phyloP scores from a whole-genome alignment of 2,888 invertebrate genomes.

The Argyresthia albistria region DNA sequence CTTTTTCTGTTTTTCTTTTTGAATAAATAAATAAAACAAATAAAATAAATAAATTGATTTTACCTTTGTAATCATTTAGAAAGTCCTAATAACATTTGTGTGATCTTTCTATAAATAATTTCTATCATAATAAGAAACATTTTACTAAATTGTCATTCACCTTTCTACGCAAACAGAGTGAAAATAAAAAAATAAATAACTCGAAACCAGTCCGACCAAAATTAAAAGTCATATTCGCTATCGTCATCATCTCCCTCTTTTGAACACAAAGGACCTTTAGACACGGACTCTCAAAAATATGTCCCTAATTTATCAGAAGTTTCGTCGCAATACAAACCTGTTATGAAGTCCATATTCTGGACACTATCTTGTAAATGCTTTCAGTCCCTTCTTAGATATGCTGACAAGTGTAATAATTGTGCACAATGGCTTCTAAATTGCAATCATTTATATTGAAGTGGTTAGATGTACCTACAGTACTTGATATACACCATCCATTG shows the following conservation, averaged over 20 bases:
- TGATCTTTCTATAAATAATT: too few relatives aligned
- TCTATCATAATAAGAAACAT: too few relatives aligned
- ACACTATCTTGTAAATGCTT: neutral
- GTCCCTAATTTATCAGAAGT: constrained; percentile 11
- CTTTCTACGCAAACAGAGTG: neutral
- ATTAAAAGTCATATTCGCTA: neutral
- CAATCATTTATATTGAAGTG: constrained; percentile 3
- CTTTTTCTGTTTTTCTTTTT: too few relatives aligned
- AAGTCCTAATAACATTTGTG: too few relatives aligned
- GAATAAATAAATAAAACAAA: too few relatives aligned
- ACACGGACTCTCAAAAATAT: too few relatives aligned
- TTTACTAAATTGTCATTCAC: too few relatives aligned
- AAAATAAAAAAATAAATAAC: neutral
- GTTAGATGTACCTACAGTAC: neutral
- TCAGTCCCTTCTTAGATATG: neutral
- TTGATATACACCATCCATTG: neutral
- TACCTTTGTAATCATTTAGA: too few relatives aligned
- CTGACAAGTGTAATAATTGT: constrained; percentile 1
- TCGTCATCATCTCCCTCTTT: neutral
- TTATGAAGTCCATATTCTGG: neutral
- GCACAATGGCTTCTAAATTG: constrained; percentile 4
- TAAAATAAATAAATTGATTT: too few relatives aligned
- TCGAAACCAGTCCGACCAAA: neutral
- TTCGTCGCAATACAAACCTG: neutral
- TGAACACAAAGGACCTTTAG: neutral